A percentile compares a stretch with the other conserved stretches of the same genome.
These are phyloP conservation scores for Aradophagus sp. DNA, from an alignment of 1,140 invertebrate genomes.

Conservation along the genomic window DNA sequence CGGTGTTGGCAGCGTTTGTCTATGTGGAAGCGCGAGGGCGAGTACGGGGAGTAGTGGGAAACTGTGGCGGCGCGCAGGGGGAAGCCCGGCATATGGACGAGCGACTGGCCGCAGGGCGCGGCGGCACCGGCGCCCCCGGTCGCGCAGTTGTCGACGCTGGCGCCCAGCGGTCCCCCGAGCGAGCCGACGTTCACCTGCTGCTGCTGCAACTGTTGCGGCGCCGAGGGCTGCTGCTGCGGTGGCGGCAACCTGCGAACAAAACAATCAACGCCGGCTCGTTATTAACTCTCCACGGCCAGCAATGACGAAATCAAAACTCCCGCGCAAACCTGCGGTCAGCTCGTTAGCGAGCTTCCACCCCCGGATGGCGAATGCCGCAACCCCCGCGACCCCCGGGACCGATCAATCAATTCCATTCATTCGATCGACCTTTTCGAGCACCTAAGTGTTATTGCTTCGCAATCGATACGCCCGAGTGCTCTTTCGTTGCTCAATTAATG, in stretches of 20 bases:
- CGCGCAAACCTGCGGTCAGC: slow-evolving; percentile 27
- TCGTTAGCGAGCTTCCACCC: slow-evolving; percentile 25
- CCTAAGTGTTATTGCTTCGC: not conserved
- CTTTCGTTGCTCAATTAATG: slow-evolving; percentile 4
- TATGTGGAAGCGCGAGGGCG: slow-evolving; percentile 93
- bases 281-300: slow-evolving; percentile 38
- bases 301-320: slow-evolving; percentile 12
- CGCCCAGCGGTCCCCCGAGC: slow-evolving; percentile 66
- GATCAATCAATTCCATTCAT: too few species aligned
- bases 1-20: slow-evolving; percentile 93
- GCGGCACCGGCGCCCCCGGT: slow-evolving; percentile 73
- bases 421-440: too few species aligned
- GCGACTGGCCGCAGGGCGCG: slow-evolving; percentile 73
- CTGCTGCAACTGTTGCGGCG: slow-evolving; percentile 57
- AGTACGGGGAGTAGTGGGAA: slow-evolving; percentile 87
- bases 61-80: slow-evolving; percentile 82
- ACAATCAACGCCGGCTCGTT: slow-evolving; percentile 36
- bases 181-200: slow-evolving; percentile 74
- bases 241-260: slow-evolving; percentile 73
- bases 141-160: slow-evolving; percentile 64
- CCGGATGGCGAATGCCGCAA: not conserved
- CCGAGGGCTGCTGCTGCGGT: slow-evolving; percentile 56
- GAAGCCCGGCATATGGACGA: slow-evolving; percentile 86
- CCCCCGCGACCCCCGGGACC: not conserved
- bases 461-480: not conserved